A percentile compares a stretch with the other conserved stretches of the same genome.
Conservation (phyloP, 2,888 invertebrate species). For the Microplitis manilae region DNA sequence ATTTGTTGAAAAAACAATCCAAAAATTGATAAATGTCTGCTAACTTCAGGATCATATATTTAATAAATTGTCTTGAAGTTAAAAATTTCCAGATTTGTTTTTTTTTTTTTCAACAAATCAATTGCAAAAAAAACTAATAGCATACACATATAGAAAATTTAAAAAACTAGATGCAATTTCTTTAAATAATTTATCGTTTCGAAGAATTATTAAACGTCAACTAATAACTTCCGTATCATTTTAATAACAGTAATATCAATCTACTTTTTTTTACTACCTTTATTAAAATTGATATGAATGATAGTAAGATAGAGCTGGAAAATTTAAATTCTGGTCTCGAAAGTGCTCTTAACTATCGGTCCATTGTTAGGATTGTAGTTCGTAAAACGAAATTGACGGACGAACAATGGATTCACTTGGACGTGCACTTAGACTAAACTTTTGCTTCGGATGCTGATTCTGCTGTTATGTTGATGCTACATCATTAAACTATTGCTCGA, state of each 20-base stretch:
- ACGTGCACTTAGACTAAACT: constrained; percentile 35
- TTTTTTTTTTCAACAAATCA: too few species aligned
- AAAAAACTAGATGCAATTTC: too few species aligned
- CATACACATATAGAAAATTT: too few species aligned
- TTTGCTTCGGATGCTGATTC: not conserved
- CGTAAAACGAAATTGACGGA: constrained; percentile 56
- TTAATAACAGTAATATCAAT: too few species aligned
- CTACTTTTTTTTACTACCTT: not conserved
- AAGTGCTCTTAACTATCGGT: constrained; percentile 15
- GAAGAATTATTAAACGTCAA: too few species aligned
- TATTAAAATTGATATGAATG: not conserved
- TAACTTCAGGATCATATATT: not conserved
- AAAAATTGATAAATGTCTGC: too few species aligned
- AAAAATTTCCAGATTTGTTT: too few species aligned
- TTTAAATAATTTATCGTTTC: too few species aligned
- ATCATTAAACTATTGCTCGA: constrained; percentile 10
- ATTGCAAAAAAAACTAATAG: too few species aligned
- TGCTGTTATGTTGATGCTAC: not conserved
- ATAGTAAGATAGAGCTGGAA: not conserved
- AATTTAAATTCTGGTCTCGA: constrained; percentile 17
- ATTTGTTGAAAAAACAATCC: too few species aligned
- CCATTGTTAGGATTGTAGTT: constrained; percentile 3
- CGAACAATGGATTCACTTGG: constrained; percentile 58
- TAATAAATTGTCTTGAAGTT: not conserved
- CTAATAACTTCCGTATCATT: too few species aligned